Percentiles rank a stretch among this genome's conserved stretches.
phyloP scores from a whole-genome alignment of 2,888 invertebrate species.

The Timema cristinae region DNA sequence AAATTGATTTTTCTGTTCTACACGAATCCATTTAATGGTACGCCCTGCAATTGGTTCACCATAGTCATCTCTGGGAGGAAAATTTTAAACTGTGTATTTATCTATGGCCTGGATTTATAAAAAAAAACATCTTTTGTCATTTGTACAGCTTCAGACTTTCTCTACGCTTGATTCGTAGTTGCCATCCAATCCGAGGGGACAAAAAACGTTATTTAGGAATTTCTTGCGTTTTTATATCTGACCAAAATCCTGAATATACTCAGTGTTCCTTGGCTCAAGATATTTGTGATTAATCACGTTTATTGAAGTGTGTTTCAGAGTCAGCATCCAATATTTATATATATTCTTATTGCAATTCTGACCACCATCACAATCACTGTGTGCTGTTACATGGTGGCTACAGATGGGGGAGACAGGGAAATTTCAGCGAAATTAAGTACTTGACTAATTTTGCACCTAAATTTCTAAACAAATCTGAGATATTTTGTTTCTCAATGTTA shows the following conservation, averaged over 20 bases:
- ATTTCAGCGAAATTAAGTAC: too few relatives aligned
- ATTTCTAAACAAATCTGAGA: too few relatives aligned
- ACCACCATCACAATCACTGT: slow-evolving; percentile 7
- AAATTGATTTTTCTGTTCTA: neutral
- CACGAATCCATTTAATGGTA: slow-evolving; percentile 13
- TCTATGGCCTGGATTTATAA: neutral
- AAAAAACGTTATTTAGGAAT: too few relatives aligned
- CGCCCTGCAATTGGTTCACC: slow-evolving; percentile 6
- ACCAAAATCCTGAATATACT: too few relatives aligned
- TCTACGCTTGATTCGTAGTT: neutral
- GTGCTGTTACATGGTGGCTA: neutral
- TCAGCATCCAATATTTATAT: neutral
- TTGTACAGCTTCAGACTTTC: neutral
- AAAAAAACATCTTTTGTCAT: slow-evolving; percentile 3
- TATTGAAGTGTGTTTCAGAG: neutral
- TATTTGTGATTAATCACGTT: neutral
- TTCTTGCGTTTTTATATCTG: too few relatives aligned
- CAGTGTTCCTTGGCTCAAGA: too few relatives aligned
- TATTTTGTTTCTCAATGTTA: too few relatives aligned
- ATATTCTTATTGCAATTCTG: neutral
- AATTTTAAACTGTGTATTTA: neutral
- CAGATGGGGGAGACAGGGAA: too few relatives aligned
- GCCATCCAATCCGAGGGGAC: too few relatives aligned
- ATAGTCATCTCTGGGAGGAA: slow-evolving; percentile 6
- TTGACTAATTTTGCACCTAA: too few relatives aligned